Conservation (phyloP, 2,113 vertebrate genomes). For the Trachemys scripta region DNA sequence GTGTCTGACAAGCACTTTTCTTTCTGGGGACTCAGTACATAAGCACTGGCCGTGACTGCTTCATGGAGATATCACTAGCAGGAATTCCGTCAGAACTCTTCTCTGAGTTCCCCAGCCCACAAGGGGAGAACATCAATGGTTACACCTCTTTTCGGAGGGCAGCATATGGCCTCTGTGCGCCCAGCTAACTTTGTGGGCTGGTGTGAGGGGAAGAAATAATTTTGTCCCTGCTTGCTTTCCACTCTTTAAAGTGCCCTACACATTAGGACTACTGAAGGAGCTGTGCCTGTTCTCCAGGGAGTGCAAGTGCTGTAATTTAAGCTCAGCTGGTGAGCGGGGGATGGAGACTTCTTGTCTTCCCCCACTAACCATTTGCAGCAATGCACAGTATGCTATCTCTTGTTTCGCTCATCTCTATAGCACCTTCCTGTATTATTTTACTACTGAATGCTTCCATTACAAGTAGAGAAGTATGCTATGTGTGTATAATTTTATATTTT, state of each 20-base stretch:
- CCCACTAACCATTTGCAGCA: not conserved
- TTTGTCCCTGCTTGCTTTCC: not conserved
- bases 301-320: not conserved
- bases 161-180: not conserved
- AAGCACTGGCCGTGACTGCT: no score
- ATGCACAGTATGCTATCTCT: not conserved
- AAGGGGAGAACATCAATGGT: no score
- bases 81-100: no score
- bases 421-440: not conserved
- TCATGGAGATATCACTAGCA: no score
- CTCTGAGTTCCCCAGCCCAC: no score
- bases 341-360: not conserved
- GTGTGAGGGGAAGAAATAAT: not conserved
- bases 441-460: not conserved
- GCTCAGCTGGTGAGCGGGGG: not conserved
- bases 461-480: not conserved
- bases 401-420: not conserved
- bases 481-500: not conserved
- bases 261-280: not conserved
- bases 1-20: no score
- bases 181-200: not conserved
- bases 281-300: not conserved
- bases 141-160: no score
- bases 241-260: not conserved
- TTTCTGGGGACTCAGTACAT: no score